These are phyloP conservation scores for Acropora tenuis DNA, from an alignment of 64 coral and sea anemone genomes.

Conservation along the genomic window DNA sequence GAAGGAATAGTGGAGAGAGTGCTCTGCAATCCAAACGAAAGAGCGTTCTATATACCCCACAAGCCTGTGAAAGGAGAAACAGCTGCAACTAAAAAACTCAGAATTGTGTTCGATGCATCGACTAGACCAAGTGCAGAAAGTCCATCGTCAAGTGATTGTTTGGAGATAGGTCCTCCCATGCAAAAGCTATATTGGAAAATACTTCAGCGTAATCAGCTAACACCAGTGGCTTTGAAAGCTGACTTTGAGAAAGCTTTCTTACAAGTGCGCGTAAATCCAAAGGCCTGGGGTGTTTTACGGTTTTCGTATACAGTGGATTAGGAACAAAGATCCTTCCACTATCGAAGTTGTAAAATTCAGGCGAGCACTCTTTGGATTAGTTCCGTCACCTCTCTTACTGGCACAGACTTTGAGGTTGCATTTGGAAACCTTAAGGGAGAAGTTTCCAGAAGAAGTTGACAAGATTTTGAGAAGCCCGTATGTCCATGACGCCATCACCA, in stretches of 20 bases:
- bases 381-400: slow-evolving; percentile 11
- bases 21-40: neutral
- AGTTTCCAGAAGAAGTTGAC: slow-evolving; percentile 9
- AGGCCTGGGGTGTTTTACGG: neutral
- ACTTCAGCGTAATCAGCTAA: neutral
- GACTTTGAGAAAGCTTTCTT: slow-evolving; percentile 61
- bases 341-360: slow-evolving; percentile 15
- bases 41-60: slow-evolving; percentile 6
- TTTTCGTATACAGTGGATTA: slow-evolving; percentile 16
- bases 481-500: slow-evolving; percentile 45
- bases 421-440: neutral
- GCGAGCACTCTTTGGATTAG: slow-evolving; percentile 9
- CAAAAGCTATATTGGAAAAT: slow-evolving; percentile 34
- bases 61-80: neutral
- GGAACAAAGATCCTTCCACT: slow-evolving; percentile 4
- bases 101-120: slow-evolving; percentile 6
- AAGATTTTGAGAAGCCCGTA: slow-evolving; percentile 42
- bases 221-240: neutral
- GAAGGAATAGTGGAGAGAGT: slow-evolving; percentile 14
- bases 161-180: slow-evolving; percentile 57
- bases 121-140: neutral
- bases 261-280: neutral
- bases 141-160: slow-evolving; percentile 44
- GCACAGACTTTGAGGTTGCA: slow-evolving; percentile 3
- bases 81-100: neutral